Evolutionary conservation across 1,140 invertebrate genomes (phyloP).

Genomic region (Orussus abietinus): DNA sequence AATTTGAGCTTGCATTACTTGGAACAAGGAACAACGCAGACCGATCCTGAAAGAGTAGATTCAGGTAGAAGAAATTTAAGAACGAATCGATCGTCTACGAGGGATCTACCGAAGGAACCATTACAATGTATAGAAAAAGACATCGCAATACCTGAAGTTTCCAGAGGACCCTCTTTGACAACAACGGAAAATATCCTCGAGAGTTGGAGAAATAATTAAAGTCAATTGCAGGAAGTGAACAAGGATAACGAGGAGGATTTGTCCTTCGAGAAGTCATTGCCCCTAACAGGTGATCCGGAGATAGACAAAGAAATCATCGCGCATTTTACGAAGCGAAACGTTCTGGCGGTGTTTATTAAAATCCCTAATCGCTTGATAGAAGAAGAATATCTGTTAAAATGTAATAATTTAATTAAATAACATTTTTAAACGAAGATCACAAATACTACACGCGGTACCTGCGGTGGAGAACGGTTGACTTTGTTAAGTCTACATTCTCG

Average conservation of each 20-base stretch:
- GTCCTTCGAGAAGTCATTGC: constrained; percentile 38
- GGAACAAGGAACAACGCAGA: too few species aligned
- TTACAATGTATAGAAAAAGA: too few species aligned
- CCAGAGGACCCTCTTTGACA: not conserved
- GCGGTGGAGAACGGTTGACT: too few species aligned
- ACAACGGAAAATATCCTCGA: not conserved
- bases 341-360: constrained; percentile 14
- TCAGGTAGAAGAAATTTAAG: too few species aligned
- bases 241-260: constrained; percentile 33
- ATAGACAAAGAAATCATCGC: constrained; percentile 52
- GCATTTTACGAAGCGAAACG: constrained; percentile 47
- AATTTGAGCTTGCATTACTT: constrained; percentile 67
- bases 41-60: too few species aligned
- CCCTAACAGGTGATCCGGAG: constrained; percentile 49
- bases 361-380: constrained; percentile 5
- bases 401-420: too few species aligned
- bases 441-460: too few species aligned
- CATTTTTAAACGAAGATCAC: too few species aligned
- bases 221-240: constrained; percentile 4
- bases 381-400: too few species aligned
- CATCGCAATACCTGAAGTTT: constrained; percentile 1
- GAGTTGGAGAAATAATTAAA: not conserved
- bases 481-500: too few species aligned
- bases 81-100: not conserved
- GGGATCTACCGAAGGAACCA: too few species aligned